Conservation (phyloP, 2,113 vertebrate species). For the Regulus satrapa region DNA sequence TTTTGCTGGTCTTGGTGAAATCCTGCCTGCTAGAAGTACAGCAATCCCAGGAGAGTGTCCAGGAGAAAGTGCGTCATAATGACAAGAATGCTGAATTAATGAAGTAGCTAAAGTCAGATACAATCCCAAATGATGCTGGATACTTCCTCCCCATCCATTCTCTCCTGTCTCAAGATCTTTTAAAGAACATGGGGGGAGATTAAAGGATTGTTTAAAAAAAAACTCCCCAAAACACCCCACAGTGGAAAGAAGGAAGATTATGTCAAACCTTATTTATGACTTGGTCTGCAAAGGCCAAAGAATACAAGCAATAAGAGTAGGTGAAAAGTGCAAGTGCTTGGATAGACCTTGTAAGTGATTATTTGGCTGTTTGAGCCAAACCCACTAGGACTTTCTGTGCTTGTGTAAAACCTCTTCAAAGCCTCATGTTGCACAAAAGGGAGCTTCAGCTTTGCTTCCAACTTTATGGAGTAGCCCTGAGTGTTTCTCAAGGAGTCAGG, state of each 20-base stretch:
- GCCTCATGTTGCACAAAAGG: background rate
- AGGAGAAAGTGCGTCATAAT: background rate
- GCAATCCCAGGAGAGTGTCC: background rate
- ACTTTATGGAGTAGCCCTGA: background rate
- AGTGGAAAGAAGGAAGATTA: background rate
- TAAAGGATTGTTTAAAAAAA: background rate
- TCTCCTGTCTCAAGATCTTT: background rate
- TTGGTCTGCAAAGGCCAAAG: background rate
- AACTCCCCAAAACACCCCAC: background rate
- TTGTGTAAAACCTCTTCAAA: background rate
- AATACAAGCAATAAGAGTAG: background rate
- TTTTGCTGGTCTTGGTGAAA: background rate
- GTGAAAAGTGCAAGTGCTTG: background rate
- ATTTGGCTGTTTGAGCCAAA: background rate
- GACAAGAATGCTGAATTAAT: background rate
- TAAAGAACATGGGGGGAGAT: background rate
- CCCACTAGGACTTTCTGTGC: background rate
- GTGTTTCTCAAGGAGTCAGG: background rate
- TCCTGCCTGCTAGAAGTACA: background rate
- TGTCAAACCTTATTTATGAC: background rate
- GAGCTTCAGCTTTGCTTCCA: background rate
- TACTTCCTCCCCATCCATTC: background rate
- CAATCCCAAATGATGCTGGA: background rate
- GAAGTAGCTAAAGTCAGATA: background rate
- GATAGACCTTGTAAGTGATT: background rate